Evolutionary conservation across 2,797 vertebrate species (phyloP), one percentile per base, ranked within the genome.

Genomic region (Neosilurus hyrtlii): DNA sequence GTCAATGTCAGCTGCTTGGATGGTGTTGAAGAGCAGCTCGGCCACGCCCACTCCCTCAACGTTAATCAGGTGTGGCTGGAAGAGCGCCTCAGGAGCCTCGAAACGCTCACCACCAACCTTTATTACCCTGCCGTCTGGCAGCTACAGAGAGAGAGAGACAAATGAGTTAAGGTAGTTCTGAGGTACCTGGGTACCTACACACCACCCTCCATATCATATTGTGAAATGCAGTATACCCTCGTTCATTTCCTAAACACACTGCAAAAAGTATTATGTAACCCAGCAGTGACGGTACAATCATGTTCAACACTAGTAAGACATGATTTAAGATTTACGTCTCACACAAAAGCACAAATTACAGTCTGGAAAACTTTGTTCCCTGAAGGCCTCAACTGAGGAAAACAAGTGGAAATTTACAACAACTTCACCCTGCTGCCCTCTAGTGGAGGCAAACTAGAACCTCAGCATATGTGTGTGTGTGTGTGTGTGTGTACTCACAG

Each of bases 1-100:
- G 87, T 99, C 98, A 63, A 99, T 99, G 89, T 99, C 98, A n/a
- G 98, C 98, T 0, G 97, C 98, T 82, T 99, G 96, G 90, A 99
- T 99, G 92, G 98, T 99, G 94, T 99, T 99, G 90, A 99, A 99
- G 91, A 99, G 96, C 88, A 99, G 90, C 86, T 99, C 97, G 9
- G 98, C 98, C 90, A 99, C 98, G 79, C 98, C 98, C 51, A 99
- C 97, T 0, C 98, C 97, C 89, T 99, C 98, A 4, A 99, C 97
- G 1, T 99, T 99, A 92, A 99, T 99, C 93, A 99, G 95, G 90
- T 99, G 98, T 88, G 98, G 98, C 93, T 99, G 98, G 93, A 99
- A 99, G 81, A 99, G 93, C 83, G 98, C 98, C 92, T 99, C 98
- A 0, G 98, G 97, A 79, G 98, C 98, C 92, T 99, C 98, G 82